Evolutionary conservation across 2,888 invertebrate genomes (phyloP).

Genomic region (Cistogaster globosa): DNA sequence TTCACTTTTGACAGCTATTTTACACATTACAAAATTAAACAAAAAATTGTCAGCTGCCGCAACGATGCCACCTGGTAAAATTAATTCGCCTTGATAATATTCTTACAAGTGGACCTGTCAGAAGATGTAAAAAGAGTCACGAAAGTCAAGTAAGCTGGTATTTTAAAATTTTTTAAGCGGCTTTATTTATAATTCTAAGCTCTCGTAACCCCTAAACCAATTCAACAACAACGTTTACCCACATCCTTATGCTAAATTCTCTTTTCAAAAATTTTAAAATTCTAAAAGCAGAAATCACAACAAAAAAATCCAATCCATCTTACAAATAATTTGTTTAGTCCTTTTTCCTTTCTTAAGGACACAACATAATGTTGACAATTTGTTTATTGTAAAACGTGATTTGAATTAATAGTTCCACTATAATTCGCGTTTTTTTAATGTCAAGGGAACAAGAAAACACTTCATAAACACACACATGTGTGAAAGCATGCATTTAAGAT

Average conservation of each 20-base stretch:
- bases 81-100: too few species aligned
- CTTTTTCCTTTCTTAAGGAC: slow-evolving; percentile 50
- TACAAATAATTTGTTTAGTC: slow-evolving; percentile 46
- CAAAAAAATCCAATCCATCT: slow-evolving; percentile 42
- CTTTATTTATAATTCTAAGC: too few species aligned
- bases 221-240: not conserved
- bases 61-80: too few species aligned
- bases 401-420: slow-evolving; percentile 39
- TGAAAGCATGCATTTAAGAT: slow-evolving; percentile 14
- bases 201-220: not conserved
- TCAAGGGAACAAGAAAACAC: not conserved
- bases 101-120: too few species aligned
- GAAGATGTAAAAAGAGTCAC: too few species aligned
- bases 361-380: slow-evolving; percentile 69
- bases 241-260: slow-evolving; percentile 49
- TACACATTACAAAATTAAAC: too few species aligned
- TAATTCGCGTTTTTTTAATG: not conserved
- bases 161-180: too few species aligned
- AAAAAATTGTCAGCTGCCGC: too few species aligned
- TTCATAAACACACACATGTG: not conserved
- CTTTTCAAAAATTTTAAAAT: not conserved
- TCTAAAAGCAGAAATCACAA: not conserved
- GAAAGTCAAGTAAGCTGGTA: too few species aligned
- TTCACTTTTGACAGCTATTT: too few species aligned
- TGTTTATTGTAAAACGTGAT: slow-evolving; percentile 69